These are phyloP conservation scores for Martes martes DNA, from an alignment of 2,113 vertebrate species.

Conservation along the genomic window DNA sequence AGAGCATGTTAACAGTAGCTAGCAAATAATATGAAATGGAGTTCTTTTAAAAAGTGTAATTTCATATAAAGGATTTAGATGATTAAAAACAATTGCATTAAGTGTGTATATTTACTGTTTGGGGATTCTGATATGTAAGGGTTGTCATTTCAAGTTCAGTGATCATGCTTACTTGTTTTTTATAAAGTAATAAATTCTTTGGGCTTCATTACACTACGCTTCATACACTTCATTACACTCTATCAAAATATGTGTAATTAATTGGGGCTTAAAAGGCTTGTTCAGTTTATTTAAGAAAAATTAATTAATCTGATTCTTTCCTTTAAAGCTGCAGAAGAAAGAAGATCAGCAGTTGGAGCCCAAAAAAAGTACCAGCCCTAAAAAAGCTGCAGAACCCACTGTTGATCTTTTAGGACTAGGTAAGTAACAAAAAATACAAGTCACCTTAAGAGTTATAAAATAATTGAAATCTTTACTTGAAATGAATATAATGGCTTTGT, in stretches of 20 bases:
- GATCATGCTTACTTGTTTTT: neutral
- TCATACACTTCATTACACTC: neutral
- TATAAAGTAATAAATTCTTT: neutral
- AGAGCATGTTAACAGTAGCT: neutral
- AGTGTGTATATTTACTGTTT: neutral
- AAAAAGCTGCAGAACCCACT: slow-evolving; percentile 87
- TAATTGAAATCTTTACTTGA: slow-evolving; percentile 10
- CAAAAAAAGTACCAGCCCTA: slow-evolving; percentile 87
- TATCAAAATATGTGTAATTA: neutral
- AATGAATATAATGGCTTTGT: neutral
- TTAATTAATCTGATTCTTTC: slow-evolving; percentile 57
- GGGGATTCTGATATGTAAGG: neutral
- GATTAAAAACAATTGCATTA: neutral
- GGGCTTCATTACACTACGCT: neutral
- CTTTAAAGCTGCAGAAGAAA: slow-evolving; percentile 85
- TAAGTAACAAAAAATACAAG: slow-evolving; percentile 82
- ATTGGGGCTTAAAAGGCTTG: slow-evolving; percentile 2
- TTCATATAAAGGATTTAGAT: neutral
- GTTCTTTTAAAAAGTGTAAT: neutral
- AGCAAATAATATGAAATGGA: neutral
- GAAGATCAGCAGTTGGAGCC: slow-evolving; percentile 89
- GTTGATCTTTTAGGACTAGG: slow-evolving; percentile 96
- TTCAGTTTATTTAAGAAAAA: slow-evolving; percentile 27
- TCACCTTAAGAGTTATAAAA: neutral
- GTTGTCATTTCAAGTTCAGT: neutral